Base-by-base conservation (phyloP, 2,888 invertebrate genomes). In the Volucella inanis region DNA sequence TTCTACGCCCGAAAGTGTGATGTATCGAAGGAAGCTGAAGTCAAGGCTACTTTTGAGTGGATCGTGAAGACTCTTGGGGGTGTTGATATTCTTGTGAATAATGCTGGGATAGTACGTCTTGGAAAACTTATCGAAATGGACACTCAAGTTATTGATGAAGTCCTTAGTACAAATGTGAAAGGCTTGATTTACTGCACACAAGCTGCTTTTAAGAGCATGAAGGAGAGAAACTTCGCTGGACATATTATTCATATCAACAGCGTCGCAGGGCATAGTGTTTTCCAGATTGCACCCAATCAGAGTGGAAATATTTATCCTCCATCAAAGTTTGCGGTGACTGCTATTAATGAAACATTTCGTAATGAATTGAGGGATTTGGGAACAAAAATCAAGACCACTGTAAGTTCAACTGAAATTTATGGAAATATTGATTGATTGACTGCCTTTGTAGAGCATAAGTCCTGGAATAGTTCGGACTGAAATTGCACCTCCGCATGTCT, bases 31-130 rank as follows among this genome's bases (percentile, higher is more conserved):
- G 93, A 94, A 83, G 91, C 92, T 0, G 93, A 94, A 0, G 93
- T 94, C 22, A 77, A 92, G 41, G 88, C 88, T 3, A 92, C 93
- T 61, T 94, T 94, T 88, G 87, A 89, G 9, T 91, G 90, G 89
- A 92, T 93, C 68, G 92, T 93, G 18, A 87, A 90, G 10, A 89
- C 91, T 2, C 87, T 93, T 0, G 94, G 94, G 0, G 93, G 93
- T 1, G 91, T 93, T 9, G 93, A 93, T 88, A 91, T 94, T 0
- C 91, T 94, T 50, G 88, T 94, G 3, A 94, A 94, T 88, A 93
- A 93, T 87, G 94, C 94, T 1, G 88, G 87, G 0, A 45, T 78
- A 0, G 8, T 9, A 38, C 57, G 72, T 1, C 9, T 8, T 0
- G 54, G 61, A n/a, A 74, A 72, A 15, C 38, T 87, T 9, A 12